These are phyloP conservation scores for Athrips mouffetella DNA, from an alignment of 2,888 invertebrate species.

Conservation along the genomic window DNA sequence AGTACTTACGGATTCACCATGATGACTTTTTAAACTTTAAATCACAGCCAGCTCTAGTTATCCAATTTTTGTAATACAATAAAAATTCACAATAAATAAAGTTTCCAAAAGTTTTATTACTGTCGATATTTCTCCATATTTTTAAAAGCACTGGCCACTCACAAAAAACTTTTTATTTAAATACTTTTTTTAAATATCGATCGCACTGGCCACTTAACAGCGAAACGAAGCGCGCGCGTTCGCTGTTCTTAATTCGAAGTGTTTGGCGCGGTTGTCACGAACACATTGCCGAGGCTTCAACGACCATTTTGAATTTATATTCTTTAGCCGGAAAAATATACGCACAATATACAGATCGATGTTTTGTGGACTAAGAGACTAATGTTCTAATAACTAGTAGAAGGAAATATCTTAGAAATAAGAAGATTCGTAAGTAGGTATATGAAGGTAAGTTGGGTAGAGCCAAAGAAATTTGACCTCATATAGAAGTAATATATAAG, in stretches of 20 bases:
- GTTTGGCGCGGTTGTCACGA: conserved; percentile 6
- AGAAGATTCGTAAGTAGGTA: no score
- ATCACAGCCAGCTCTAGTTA: neutral
- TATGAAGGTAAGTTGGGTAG: no score
- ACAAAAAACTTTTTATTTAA: neutral
- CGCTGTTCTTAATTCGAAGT: conserved; percentile 5
- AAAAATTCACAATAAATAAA: neutral
- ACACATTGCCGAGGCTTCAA: conserved; percentile 10
- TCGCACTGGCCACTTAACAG: no score
- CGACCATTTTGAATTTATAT: conserved; percentile 17
- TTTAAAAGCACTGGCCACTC: neutral
- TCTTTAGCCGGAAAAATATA: conserved; percentile 9
- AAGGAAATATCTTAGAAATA: no score
- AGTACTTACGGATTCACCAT: conserved; percentile 12
- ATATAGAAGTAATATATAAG: no score
- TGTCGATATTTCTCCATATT: neutral
- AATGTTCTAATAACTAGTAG: no score
- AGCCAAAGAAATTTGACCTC: no score
- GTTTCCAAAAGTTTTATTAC: neutral
- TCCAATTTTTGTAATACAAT: neutral
- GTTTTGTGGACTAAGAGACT: neutral
- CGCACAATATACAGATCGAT: neutral
- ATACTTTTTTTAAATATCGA: neutral
- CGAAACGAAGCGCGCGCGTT: conserved; percentile 4
- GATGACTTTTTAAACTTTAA: neutral